These are phyloP conservation scores for Leptosomus discolor DNA, from an alignment of 2,113 vertebrate genomes.

Conservation along the genomic window DNA sequence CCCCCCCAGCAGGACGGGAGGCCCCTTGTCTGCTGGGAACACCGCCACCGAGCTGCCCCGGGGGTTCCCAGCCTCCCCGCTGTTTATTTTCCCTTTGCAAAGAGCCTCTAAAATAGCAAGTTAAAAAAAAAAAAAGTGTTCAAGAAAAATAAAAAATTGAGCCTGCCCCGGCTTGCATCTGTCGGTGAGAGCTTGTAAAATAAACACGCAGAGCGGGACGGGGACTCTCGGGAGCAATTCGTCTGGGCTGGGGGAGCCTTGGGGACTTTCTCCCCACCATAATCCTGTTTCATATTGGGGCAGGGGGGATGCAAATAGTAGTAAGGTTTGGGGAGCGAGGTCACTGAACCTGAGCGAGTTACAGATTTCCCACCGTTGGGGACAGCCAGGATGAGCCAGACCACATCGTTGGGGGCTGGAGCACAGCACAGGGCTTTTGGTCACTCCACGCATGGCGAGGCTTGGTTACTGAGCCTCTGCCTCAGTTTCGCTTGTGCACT, in stretches of 20 bases:
- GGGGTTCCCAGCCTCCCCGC: constrained; percentile 20
- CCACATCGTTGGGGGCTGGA: background rate
- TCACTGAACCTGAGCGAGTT: background rate
- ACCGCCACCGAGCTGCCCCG: background rate
- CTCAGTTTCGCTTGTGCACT: background rate
- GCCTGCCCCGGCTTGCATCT: background rate
- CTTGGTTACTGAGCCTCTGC: background rate
- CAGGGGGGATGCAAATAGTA: background rate
- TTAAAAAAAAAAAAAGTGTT: background rate
- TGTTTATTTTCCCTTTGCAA: constrained; percentile 63
- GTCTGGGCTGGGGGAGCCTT: background rate
- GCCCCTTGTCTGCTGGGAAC: constrained; percentile 25
- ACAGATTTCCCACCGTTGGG: background rate
- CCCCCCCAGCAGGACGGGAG: fast-evolving
- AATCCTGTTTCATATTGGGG: background rate
- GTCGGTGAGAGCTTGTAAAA: constrained; percentile 39
- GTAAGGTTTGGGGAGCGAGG: background rate
- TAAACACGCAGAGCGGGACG: constrained; percentile 9
- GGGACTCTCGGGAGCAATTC: constrained; percentile 9
- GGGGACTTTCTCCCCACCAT: background rate
- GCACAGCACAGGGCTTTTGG: background rate
- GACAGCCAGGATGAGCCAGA: background rate
- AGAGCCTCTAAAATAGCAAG: constrained; percentile 47
- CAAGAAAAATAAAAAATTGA: constrained; percentile 13
- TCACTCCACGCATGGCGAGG: fast-evolving